Conservation (phyloP, 1,140 invertebrate species). For the Paraescarpia echinospica region DNA sequence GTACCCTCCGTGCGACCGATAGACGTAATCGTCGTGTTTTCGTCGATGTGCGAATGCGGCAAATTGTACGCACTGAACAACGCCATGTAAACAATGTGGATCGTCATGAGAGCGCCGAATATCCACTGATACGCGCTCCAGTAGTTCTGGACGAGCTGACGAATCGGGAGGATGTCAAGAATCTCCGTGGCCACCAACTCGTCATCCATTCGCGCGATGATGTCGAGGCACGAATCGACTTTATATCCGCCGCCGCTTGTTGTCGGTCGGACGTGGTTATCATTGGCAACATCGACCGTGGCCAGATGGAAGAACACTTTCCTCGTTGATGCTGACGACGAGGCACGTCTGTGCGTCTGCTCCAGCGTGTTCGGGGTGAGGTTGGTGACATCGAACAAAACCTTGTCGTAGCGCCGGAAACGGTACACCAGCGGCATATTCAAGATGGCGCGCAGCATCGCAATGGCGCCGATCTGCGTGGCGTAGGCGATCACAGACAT, state of each 20-base stretch:
- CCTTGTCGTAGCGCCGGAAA: background rate
- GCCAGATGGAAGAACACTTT: background rate
- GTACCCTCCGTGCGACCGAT: background rate
- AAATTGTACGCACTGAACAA: constrained; percentile 16
- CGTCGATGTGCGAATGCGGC: background rate
- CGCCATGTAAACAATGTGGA: constrained; percentile 33
- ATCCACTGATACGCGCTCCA: constrained; percentile 33
- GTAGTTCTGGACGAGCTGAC: constrained; percentile 28
- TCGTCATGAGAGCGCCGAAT: constrained; percentile 24
- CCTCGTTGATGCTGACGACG: background rate
- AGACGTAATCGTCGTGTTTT: background rate
- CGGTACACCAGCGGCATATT: constrained; percentile 21
- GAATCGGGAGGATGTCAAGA: constrained; percentile 29
- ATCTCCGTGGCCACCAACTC: constrained; percentile 27
- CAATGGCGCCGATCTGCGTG: constrained; percentile 19
- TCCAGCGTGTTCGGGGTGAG: constrained; percentile 17
- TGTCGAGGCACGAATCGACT: constrained; percentile 24
- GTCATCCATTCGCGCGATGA: constrained; percentile 26
- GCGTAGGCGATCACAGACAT: constrained; percentile 20
- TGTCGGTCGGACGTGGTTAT: background rate
- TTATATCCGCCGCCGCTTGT: background rate
- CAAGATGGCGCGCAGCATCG: constrained; percentile 23
- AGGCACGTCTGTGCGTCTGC: background rate
- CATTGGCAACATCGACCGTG: background rate
- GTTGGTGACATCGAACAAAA: constrained; percentile 28